Conservation (phyloP, 2,888 invertebrate genomes). For the Nomada fucata region DNA sequence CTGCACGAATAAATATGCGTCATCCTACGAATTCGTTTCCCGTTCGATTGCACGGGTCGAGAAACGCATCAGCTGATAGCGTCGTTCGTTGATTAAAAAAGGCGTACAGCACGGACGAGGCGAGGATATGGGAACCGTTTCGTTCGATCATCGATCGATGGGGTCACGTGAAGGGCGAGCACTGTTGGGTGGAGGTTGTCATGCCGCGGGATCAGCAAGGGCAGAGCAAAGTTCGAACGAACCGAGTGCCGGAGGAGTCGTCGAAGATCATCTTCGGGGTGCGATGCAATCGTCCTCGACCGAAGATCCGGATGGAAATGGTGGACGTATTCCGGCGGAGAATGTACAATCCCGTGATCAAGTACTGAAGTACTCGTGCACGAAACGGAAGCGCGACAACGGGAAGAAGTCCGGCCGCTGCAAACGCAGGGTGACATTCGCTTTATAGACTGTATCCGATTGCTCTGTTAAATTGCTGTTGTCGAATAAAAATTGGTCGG, state of each 20-base stretch:
- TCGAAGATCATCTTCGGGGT: slow-evolving; percentile 56
- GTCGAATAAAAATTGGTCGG: not conserved
- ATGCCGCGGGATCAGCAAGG: slow-evolving; percentile 51
- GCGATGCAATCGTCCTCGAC: slow-evolving; percentile 59
- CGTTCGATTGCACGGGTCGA: not conserved
- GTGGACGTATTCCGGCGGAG: slow-evolving; percentile 33
- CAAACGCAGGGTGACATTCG: slow-evolving; percentile 63
- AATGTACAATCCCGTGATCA: slow-evolving; percentile 9
- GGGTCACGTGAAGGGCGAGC: slow-evolving; percentile 39
- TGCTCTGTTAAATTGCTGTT: not conserved
- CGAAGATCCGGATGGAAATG: slow-evolving; percentile 54
- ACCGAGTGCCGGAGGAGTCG: not conserved
- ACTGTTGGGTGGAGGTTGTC: slow-evolving; percentile 56
- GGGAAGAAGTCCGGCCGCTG: slow-evolving; percentile 28
- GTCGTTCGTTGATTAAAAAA: not conserved
- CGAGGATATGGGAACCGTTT: slow-evolving; percentile 58
- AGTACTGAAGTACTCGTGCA: slow-evolving; percentile 33
- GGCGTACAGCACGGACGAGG: slow-evolving; percentile 10
- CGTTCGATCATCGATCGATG: slow-evolving; percentile 59
- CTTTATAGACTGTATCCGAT: not conserved
- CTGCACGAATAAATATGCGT: not conserved
- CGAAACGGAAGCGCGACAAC: slow-evolving; percentile 34
- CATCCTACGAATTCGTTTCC: not conserved
- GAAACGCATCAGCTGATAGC: not conserved
- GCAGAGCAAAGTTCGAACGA: slow-evolving; percentile 35